phyloP scores from a whole-genome alignment of 37 sponge, comb jelly and placozoan species.

The Amphimedon queenslandica region DNA sequence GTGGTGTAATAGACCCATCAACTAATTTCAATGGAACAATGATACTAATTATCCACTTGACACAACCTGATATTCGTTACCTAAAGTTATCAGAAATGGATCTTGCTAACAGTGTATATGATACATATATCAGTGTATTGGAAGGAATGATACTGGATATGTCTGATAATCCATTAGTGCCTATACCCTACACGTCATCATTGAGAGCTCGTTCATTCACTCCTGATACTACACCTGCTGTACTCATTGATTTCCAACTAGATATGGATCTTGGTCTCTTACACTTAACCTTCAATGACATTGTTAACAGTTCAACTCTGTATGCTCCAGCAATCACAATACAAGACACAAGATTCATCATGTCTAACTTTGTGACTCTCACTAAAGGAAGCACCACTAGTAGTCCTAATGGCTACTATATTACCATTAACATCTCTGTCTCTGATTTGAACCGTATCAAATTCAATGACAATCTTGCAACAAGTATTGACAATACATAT shows the following conservation, averaged over 20 bases:
- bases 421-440: slow-evolving; percentile 58
- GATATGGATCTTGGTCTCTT: slow-evolving; percentile 76
- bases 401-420: slow-evolving; percentile 77
- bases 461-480: slow-evolving; percentile 58
- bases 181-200: slow-evolving; percentile 18
- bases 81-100: slow-evolving; percentile 56
- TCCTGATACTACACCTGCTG: slow-evolving; percentile 49
- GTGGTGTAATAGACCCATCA: slow-evolving; percentile 43
- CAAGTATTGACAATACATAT: slow-evolving; percentile 33
- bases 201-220: slow-evolving; percentile 42
- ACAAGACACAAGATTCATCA: slow-evolving; percentile 31
- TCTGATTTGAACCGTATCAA: slow-evolving; percentile 74
- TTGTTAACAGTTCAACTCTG: slow-evolving; percentile 66
- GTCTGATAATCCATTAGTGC: slow-evolving; percentile 61
- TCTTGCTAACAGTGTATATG: slow-evolving; percentile 48
- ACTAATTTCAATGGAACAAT: slow-evolving; percentile 69
- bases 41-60: slow-evolving; percentile 52
- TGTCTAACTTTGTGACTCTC: slow-evolving; percentile 38
- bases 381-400: slow-evolving; percentile 39
- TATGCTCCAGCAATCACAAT: slow-evolving; percentile 65
- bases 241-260: slow-evolving; percentile 58
- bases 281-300: slow-evolving; percentile 90
- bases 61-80: slow-evolving; percentile 67
- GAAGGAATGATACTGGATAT: slow-evolving; percentile 63
- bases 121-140: slow-evolving; percentile 51